Conservation (phyloP, 2,888 invertebrate genomes). For the Troides oblongomaculatus region DNA sequence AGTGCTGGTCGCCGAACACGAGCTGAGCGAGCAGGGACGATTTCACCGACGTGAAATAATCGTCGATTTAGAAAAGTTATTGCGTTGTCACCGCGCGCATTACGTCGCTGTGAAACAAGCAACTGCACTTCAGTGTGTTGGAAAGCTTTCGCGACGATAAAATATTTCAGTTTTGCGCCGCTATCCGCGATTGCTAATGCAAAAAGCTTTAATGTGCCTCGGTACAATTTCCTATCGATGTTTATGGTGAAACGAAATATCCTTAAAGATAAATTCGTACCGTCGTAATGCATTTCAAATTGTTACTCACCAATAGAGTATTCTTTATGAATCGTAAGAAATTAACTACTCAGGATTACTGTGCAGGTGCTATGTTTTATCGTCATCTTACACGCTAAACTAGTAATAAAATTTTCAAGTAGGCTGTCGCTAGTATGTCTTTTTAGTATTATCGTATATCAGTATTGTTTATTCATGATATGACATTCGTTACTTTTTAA, state of each 20-base stretch:
- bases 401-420: neutral
- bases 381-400: neutral
- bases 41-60: constrained; percentile 24
- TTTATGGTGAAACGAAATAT: constrained; percentile 25
- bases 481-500: too few relatives aligned
- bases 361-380: neutral
- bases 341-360: neutral
- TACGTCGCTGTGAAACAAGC: constrained; percentile 25
- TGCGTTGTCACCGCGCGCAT: constrained; percentile 19
- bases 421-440: too few relatives aligned
- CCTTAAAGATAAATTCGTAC: constrained; percentile 14
- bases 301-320: constrained; percentile 15
- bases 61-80: constrained; percentile 27
- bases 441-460: too few relatives aligned
- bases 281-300: constrained; percentile 9
- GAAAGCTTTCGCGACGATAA: constrained; percentile 21
- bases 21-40: constrained; percentile 15
- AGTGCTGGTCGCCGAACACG: constrained; percentile 19
- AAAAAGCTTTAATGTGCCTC: constrained; percentile 24
- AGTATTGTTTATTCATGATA: too few relatives aligned
- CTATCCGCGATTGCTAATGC: constrained; percentile 22
- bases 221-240: constrained; percentile 18
- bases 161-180: constrained; percentile 23
- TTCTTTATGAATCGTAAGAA: constrained; percentile 14
- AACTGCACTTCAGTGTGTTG: constrained; percentile 27